Conservation (phyloP, 2,797 vertebrate genomes). For the Oreochromis grahami region DNA sequence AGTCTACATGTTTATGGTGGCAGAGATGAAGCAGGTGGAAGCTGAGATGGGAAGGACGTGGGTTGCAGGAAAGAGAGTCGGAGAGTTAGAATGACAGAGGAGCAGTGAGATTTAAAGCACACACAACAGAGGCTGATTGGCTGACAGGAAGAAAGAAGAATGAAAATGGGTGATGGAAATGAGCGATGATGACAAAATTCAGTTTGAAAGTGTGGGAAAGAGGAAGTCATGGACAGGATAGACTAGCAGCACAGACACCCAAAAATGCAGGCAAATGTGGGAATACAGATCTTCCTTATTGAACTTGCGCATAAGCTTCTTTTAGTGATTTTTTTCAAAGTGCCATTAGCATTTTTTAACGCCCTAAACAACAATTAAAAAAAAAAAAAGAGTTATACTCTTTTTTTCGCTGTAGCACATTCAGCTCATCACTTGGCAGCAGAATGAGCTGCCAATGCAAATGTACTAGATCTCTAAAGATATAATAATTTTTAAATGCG, state of each 20-base stretch:
- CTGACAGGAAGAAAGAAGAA: not conserved
- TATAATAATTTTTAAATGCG: not conserved
- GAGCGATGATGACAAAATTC: not conserved
- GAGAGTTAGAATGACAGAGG: not conserved
- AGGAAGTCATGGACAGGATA: not conserved
- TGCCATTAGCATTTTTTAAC: not conserved
- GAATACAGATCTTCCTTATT: not conserved
- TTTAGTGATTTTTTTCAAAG: not conserved
- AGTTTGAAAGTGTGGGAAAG: not conserved
- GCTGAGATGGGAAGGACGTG: not conserved
- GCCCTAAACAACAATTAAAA: not conserved
- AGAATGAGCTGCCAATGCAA: not conserved
- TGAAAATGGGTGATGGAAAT: not conserved
- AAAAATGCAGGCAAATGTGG: not conserved
- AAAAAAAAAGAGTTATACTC: not conserved
- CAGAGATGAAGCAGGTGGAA: not conserved
- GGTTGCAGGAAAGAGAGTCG: not conserved
- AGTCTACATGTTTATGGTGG: not conserved
- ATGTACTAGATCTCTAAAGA: not conserved
- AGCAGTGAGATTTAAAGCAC: not conserved
- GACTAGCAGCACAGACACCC: not conserved
- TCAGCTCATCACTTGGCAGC: not conserved
- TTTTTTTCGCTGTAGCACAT: not conserved
- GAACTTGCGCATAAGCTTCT: not conserved
- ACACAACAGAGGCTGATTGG: not conserved